Evolutionary conservation across 1,140 invertebrate species (phyloP).

Genomic region (Drosophila burlai): DNA sequence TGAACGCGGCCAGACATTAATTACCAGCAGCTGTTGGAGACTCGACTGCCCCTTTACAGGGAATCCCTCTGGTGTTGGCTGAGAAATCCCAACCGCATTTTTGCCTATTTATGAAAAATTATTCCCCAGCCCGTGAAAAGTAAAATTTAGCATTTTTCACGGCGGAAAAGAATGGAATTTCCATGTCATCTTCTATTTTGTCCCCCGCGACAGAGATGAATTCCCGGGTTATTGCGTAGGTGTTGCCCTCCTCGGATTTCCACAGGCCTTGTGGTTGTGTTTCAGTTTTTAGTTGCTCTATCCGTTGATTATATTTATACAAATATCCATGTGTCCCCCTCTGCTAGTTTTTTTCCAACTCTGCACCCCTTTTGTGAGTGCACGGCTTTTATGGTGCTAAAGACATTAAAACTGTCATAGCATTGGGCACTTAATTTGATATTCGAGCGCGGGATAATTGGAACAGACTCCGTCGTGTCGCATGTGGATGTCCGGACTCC

Average conservation of each 20-base stretch:
- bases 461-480: conserved; percentile 55
- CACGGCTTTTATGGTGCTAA: conserved; percentile 73
- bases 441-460: conserved; percentile 76
- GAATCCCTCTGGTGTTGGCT: conserved; percentile 8
- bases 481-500: conserved; percentile 8
- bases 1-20: conserved; percentile 78
- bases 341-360: conserved; percentile 19
- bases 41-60: neutral
- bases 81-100: conserved; percentile 52
- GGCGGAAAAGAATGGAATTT: conserved; percentile 48
- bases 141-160: conserved; percentile 50
- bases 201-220: neutral
- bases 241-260: conserved; percentile 61
- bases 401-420: conserved; percentile 82
- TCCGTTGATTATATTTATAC: conserved; percentile 29
- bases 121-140: conserved; percentile 36
- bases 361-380: conserved; percentile 45
- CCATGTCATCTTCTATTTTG: conserved; percentile 46
- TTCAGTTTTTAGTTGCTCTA: conserved; percentile 17
- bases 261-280: conserved; percentile 50
- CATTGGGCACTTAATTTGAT: conserved; percentile 80
- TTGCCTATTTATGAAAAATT: conserved; percentile 81
- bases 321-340: conserved; percentile 16
- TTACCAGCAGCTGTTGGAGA: conserved; percentile 74
- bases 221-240: conserved; percentile 48